A percentile compares a stretch with the other conserved stretches of the same genome.
phyloP scores from a whole-genome alignment of 2,113 vertebrate genomes.

The Narcine bancroftii region DNA sequence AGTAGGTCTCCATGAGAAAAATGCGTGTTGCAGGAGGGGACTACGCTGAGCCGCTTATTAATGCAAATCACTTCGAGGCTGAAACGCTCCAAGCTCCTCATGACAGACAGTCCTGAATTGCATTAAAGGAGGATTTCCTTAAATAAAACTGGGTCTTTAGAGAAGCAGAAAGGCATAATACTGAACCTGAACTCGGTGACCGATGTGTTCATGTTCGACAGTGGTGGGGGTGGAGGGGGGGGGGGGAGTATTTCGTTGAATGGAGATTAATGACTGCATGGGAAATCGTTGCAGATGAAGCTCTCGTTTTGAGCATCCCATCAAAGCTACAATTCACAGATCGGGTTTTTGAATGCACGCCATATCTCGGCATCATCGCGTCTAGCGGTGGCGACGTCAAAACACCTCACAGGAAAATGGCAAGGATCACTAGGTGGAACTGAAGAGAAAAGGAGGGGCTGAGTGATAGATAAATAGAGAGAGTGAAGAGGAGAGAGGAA shows the following conservation, averaged over 20 bases:
- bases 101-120: neutral
- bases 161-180: neutral
- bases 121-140: neutral
- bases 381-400: neutral
- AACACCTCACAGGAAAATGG: too few relatives aligned
- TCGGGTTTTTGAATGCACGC: neutral
- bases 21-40: constrained; percentile 8
- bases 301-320: neutral
- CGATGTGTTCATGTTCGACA: too few relatives aligned
- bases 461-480: too few relatives aligned
- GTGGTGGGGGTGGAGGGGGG: neutral
- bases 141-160: neutral
- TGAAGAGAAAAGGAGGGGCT: too few relatives aligned
- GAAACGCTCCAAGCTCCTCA: neutral
- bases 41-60: neutral
- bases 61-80: neutral
- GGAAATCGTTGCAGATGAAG: too few relatives aligned
- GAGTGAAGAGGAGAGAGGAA: too few relatives aligned
- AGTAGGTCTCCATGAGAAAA: constrained; percentile 24
- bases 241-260: neutral
- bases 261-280: neutral
- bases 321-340: neutral
- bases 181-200: neutral
- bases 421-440: too few relatives aligned
- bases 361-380: neutral